Evolutionary conservation across 2,113 vertebrate genomes (phyloP).

Genomic region (Argyrosomus japonicus): DNA sequence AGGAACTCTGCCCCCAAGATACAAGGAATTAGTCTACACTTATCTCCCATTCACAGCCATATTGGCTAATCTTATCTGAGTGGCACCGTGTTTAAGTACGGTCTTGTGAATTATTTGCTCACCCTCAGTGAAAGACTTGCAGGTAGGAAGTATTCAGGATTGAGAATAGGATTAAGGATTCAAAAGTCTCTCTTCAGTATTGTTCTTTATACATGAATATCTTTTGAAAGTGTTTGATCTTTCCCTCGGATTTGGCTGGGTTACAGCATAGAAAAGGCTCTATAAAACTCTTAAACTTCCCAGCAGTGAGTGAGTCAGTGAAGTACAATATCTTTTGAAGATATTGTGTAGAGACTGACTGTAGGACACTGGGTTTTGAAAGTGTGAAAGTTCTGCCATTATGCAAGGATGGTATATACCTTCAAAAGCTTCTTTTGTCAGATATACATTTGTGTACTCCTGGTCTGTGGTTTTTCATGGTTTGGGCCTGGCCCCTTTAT

Average conservation of each 20-base stretch:
- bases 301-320: not conserved
- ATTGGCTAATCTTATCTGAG: slow-evolving; percentile 72
- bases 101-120: slow-evolving; percentile 51
- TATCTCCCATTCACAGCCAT: slow-evolving; percentile 78
- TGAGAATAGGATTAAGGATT: slow-evolving; percentile 53
- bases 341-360: not conserved
- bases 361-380: not conserved
- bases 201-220: slow-evolving; percentile 52
- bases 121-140: slow-evolving; percentile 31
- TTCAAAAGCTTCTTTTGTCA: not conserved
- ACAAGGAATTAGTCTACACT: slow-evolving; percentile 66
- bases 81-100: slow-evolving; percentile 55
- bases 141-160: slow-evolving; percentile 48
- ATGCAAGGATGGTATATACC: not conserved
- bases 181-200: slow-evolving; percentile 42
- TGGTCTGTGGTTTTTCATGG: not conserved
- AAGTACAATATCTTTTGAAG: slow-evolving; percentile 14
- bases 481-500: not conserved
- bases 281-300: slow-evolving; percentile 13
- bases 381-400: not conserved
- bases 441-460: not conserved
- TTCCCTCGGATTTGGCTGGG: not conserved
- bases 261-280: slow-evolving; percentile 7
- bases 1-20: slow-evolving; percentile 58
- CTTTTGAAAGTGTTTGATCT: slow-evolving; percentile 12